Conservation (phyloP, 2,888 invertebrate genomes). For the Opisthograptis luteolata region DNA sequence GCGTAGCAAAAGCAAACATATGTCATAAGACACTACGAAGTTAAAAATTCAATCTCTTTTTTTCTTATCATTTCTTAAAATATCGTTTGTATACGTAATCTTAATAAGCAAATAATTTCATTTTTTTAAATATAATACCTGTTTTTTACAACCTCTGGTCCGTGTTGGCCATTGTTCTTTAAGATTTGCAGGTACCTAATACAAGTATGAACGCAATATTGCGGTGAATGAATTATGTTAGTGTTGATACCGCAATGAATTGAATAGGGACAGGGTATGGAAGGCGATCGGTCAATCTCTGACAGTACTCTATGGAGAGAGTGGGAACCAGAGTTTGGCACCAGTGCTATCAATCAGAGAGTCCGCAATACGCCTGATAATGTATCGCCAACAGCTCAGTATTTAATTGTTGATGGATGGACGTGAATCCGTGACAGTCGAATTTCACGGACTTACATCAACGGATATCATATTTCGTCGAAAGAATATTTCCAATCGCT, state of each 20-base stretch:
- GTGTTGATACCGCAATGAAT: conserved; percentile 47
- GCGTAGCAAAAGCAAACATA: no score
- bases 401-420: conserved; percentile 82
- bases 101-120: no score
- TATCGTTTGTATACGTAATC: no score
- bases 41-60: no score
- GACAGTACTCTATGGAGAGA: conserved; percentile 63
- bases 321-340: conserved; percentile 56
- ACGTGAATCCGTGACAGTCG: conserved; percentile 51
- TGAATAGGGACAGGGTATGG: conserved; percentile 42
- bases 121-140: no score
- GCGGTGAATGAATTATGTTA: conserved; percentile 46
- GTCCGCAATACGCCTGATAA: conserved; percentile 72
- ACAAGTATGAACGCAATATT: conserved; percentile 40
- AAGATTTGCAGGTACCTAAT: conserved; percentile 49
- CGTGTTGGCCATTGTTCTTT: no score
- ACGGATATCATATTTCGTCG: conserved; percentile 58
- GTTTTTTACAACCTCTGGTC: no score
- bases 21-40: no score
- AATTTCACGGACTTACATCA: conserved; percentile 61
- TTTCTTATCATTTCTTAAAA: no score
- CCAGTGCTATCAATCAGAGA: conserved; percentile 77
- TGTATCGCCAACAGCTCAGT: conserved; percentile 75
- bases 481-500: conserved; percentile 64
- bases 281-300: conserved; percentile 64